Percentiles rank a stretch among this genome's conserved stretches.
Conservation (phyloP, 2,797 vertebrate species). For the Enteromius mattozi region DNA sequence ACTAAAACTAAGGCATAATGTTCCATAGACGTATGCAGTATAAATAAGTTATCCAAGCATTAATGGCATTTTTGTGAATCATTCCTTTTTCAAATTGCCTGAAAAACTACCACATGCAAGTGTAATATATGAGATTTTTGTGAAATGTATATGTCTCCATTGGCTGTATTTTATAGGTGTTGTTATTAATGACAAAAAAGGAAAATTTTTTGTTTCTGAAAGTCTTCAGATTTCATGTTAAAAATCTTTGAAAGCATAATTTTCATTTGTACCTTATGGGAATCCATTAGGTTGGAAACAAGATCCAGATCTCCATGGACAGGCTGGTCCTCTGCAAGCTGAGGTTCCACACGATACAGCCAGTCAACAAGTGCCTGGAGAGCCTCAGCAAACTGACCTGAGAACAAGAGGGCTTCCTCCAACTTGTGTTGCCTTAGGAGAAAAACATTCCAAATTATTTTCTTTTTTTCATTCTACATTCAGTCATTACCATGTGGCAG, state of each 20-base stretch:
- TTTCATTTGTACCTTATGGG: slow-evolving; percentile 87
- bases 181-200: neutral
- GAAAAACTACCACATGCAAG: no score
- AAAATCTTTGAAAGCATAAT: neutral
- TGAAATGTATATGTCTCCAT: neutral
- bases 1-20: neutral
- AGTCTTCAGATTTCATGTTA: slow-evolving; percentile 13
- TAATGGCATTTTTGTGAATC: neutral
- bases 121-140: neutral
- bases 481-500: neutral
- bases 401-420: slow-evolving; percentile 97
- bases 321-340: slow-evolving; percentile 93
- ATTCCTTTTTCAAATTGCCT: neutral
- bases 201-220: neutral
- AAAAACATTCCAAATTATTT: neutral
- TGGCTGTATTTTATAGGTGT: neutral
- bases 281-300: slow-evolving; percentile 98
- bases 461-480: neutral
- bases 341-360: slow-evolving; percentile 96
- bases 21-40: neutral
- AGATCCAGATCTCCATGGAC: slow-evolving; percentile 96
- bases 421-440: slow-evolving; percentile 93
- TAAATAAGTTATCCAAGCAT: neutral
- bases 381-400: slow-evolving; percentile 97
- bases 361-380: slow-evolving; percentile 97